These are phyloP conservation scores for Podargus strigoides DNA, from an alignment of 2,797 vertebrate species.

Conservation along the genomic window DNA sequence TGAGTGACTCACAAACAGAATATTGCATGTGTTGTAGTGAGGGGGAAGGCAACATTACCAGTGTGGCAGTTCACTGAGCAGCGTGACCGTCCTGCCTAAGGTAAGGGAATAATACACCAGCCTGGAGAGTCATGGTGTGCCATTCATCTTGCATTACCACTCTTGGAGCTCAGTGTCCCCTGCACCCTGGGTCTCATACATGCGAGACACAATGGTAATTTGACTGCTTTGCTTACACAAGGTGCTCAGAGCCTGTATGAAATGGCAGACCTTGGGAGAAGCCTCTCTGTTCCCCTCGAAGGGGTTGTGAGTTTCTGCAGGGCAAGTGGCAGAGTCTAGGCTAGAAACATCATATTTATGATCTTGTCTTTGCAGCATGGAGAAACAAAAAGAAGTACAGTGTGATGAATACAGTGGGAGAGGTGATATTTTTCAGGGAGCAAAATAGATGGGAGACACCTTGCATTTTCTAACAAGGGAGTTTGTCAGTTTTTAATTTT, in stretches of 20 bases:
- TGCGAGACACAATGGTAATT: not conserved
- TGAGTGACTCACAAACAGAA: not conserved
- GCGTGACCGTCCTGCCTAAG: not conserved
- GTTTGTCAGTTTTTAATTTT: not conserved
- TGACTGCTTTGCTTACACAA: not conserved
- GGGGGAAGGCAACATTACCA: not conserved
- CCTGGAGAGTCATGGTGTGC: not conserved
- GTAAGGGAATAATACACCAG: not conserved
- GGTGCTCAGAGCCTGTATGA: not conserved
- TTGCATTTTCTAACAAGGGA: not conserved
- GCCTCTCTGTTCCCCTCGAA: not conserved
- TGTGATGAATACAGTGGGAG: not conserved
- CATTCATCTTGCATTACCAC: not conserved
- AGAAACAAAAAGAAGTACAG: not conserved
- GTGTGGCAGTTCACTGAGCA: not conserved
- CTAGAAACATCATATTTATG: not conserved
- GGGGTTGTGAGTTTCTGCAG: not conserved
- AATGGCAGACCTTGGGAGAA: not conserved
- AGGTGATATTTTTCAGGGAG: not conserved
- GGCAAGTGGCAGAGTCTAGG: not conserved
- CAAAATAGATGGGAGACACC: not conserved
- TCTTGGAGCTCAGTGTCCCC: not conserved
- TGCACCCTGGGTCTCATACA: not conserved
- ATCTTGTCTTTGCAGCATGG: not conserved
- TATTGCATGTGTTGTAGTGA: not conserved